phyloP scores from a whole-genome alignment of 1,140 invertebrate species.

The Cydia pomonella region DNA sequence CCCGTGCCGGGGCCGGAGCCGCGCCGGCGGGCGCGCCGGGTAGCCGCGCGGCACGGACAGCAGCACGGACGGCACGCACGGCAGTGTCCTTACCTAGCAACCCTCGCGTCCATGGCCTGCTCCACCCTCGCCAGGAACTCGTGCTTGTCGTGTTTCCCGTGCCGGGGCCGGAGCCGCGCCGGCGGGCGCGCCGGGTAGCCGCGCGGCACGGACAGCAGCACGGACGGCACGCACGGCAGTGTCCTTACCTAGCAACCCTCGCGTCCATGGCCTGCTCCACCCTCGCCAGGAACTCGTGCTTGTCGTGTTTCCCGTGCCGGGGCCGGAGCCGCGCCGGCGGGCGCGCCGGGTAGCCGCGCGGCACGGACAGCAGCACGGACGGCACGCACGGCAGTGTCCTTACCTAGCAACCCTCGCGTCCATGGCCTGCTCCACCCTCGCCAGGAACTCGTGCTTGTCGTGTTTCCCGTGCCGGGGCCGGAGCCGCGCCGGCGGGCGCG shows the following conservation, averaged over 20 bases:
- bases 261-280: conserved; percentile 89
- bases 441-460: conserved; percentile 87
- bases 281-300: conserved; percentile 87
- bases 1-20: conserved; percentile 84
- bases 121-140: conserved; percentile 88
- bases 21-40: conserved; percentile 57
- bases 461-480: conserved; percentile 84
- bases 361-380: conserved; percentile 88
- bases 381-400: no score
- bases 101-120: conserved; percentile 86
- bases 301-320: conserved; percentile 83
- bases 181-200: conserved; percentile 78
- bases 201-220: conserved; percentile 83
- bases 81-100: conserved; percentile 84
- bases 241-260: conserved; percentile 81
- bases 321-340: conserved; percentile 85
- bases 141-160: conserved; percentile 84
- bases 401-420: conserved; percentile 85
- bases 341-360: conserved; percentile 88
- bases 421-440: conserved; percentile 87
- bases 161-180: conserved; percentile 83
- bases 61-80: no score
- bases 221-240: no score
- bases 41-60: conserved; percentile 62
- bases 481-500: conserved; percentile 85